Evolutionary conservation across 2,888 invertebrate genomes (phyloP), one percentile per base, ranked within the genome.

Genomic region (Alviniconcha strummeri): DNA sequence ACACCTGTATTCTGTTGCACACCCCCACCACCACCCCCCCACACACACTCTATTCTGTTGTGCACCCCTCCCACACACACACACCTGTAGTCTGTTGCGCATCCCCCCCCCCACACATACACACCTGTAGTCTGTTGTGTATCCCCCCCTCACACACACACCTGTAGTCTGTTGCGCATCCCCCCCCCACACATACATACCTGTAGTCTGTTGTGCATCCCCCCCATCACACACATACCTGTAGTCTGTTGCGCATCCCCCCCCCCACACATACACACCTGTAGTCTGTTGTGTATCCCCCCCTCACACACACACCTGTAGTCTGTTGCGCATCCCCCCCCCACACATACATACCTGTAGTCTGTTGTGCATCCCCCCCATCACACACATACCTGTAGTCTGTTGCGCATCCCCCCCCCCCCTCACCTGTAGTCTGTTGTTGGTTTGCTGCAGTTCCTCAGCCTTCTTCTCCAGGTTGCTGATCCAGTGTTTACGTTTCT

Each of bases 401-500:
- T 36, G 36, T 36, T 36, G 36, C 36, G 36, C 36, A 36, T 36
- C 36, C 36, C 36, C 36, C 36, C 36, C 36, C 36, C 36, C 36
- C 36, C 3, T 36, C 36, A 36, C 36, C 36, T 36, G 36, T 36
- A 36, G 36, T 36, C 36, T 36, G 36, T 36, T 85, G 85, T 93
- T 93, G 9, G 89, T 88, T 83, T 86, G 86, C 77, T 90, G 87
- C 19, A 93, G 86, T 64, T 92, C 93, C 57, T 94, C 93, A 57
- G 95, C 94, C 88, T 95, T 95, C 57, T 91, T 92, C 89, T 95
- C 95, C 89, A 96, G 92, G 85, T 94, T 94, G 75, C 93, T 93
- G 79, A 95, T 94, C 94, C 95, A 95, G 79, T 93, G 91, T 91
- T 95, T 95, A 86, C 95, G 94, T 88, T 95, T 95, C 89, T 95